Base-by-base conservation (phyloP, 2,113 vertebrate genomes). In the Vulpes lagopus region DNA sequence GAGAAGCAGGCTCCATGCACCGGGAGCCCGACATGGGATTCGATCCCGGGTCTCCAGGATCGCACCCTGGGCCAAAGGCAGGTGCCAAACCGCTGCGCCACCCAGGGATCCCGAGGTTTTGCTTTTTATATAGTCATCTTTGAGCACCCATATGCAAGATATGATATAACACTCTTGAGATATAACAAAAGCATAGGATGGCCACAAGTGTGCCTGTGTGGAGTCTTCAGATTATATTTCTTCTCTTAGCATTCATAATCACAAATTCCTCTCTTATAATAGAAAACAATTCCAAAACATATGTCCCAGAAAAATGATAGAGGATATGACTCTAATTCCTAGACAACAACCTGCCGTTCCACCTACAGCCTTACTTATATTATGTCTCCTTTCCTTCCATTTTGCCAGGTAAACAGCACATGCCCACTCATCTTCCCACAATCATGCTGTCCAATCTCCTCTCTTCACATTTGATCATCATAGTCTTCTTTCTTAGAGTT, bases 91-190 rank as follows among this genome's bases (percentile, higher is more conserved):
- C n/a, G n/a, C n/a, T n/a, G n/a, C n/a, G n/a, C n/a, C n/a, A n/a
- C n/a, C n/a, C n/a, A n/a, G n/a, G n/a, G n/a, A n/a, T n/a, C n/a
- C n/a, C n/a, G 30, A 17, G 1, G 65, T 49, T 93, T 89, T 69
- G 4, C 69, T 16, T 80, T 90, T 67, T 25, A n/a, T 3, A 30
- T 69, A 35, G 51, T 74, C 35, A 81, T 62, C n/a, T 43, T 9
- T 82, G 19, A 91, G 1, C 12, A 57, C 3, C 2, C 2, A 3
- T 30, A 12, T 65, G 5, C 3, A 35, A 64, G 0, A 23, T 19
- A 76, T 49, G 16, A 6, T 7, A 12, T n/a, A 67, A 35, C 5
- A 2, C 27, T 62, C 17, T 38, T 5, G 1, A 76, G 7, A 51
- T 49, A 12, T 0, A 53, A 49, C 0, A 76, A 10, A 10, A 51